phyloP scores from a whole-genome alignment of 2,797 vertebrate genomes.

The Notolabrus celidotus region DNA sequence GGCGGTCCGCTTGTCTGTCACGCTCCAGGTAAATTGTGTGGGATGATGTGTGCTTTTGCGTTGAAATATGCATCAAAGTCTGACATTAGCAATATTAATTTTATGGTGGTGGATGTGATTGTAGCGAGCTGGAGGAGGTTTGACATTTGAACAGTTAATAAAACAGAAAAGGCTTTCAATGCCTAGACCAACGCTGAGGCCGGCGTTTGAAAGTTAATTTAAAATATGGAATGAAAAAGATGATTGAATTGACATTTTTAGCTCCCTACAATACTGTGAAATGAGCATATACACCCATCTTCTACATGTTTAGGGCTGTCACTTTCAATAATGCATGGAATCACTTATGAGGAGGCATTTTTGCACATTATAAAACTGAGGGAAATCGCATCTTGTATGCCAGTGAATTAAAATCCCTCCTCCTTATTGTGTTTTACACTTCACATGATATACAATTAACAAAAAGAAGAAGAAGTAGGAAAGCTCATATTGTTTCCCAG shows the following conservation, averaged over 20 bases:
- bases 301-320: slow-evolving; percentile 25
- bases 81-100: slow-evolving; percentile 41
- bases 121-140: slow-evolving; percentile 42
- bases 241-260: slow-evolving; percentile 50
- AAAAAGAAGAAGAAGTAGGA: slow-evolving; percentile 35
- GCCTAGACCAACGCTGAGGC: slow-evolving; percentile 5
- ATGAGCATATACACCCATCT: slow-evolving; percentile 18
- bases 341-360: slow-evolving; percentile 38
- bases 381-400: slow-evolving; percentile 40
- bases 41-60: slow-evolving; percentile 20
- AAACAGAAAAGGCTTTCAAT: slow-evolving; percentile 37
- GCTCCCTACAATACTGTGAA: slow-evolving; percentile 21
- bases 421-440: slow-evolving; percentile 49
- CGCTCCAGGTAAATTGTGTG: slow-evolving; percentile 13
- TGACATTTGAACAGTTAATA: slow-evolving; percentile 74
- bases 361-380: slow-evolving; percentile 51
- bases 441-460: slow-evolving; percentile 58
- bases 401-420: slow-evolving; percentile 28
- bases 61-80: slow-evolving; percentile 54
- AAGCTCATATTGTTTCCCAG: slow-evolving; percentile 32
- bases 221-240: slow-evolving; percentile 31
- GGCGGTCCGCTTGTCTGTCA: slow-evolving; percentile 28
- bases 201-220: slow-evolving; percentile 53
- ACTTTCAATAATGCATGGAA: slow-evolving; percentile 39
- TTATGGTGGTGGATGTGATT: slow-evolving; percentile 29